phyloP scores from a whole-genome alignment of 2,888 invertebrate species.

The Chelonus formosanus region DNA sequence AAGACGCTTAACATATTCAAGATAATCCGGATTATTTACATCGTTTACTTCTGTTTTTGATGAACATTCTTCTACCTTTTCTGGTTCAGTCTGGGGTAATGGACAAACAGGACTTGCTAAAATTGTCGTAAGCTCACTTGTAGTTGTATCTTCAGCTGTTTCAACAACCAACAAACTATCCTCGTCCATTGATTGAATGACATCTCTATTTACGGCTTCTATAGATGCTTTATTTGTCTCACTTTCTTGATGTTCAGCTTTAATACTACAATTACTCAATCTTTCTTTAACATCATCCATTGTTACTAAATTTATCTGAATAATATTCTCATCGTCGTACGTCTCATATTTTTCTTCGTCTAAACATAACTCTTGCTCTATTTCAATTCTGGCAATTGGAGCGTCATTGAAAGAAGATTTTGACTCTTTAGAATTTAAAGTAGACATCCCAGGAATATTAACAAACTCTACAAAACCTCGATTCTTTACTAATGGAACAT shows the following conservation, averaged over 20 bases:
- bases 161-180: slow-evolving; percentile 70
- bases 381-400: slow-evolving; percentile 57
- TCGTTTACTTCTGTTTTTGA: slow-evolving; percentile 46
- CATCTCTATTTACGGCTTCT: slow-evolving; percentile 60
- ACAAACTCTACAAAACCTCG: slow-evolving; percentile 76
- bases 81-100: slow-evolving; percentile 50
- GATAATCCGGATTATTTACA: slow-evolving; percentile 62
- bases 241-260: slow-evolving; percentile 12
- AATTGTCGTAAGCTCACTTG: slow-evolving; percentile 67
- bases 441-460: slow-evolving; percentile 58
- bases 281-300: slow-evolving; percentile 59
- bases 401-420: slow-evolving; percentile 42
- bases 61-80: slow-evolving; percentile 34
- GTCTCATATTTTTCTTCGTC: slow-evolving; percentile 51
- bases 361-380: slow-evolving; percentile 55
- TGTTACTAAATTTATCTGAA: slow-evolving; percentile 58
- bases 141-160: slow-evolving; percentile 71
- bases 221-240: slow-evolving; percentile 57
- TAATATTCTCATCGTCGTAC: slow-evolving; percentile 51
- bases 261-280: slow-evolving; percentile 45
- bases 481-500: slow-evolving; percentile 69
- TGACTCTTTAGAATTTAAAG: slow-evolving; percentile 31
- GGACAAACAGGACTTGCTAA: slow-evolving; percentile 66
- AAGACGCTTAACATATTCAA: slow-evolving; percentile 73
- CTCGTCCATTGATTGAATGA: slow-evolving; percentile 66